Conservation (phyloP, 37 sponge, comb jelly and placozoan species). For the Halichondria panicea region DNA sequence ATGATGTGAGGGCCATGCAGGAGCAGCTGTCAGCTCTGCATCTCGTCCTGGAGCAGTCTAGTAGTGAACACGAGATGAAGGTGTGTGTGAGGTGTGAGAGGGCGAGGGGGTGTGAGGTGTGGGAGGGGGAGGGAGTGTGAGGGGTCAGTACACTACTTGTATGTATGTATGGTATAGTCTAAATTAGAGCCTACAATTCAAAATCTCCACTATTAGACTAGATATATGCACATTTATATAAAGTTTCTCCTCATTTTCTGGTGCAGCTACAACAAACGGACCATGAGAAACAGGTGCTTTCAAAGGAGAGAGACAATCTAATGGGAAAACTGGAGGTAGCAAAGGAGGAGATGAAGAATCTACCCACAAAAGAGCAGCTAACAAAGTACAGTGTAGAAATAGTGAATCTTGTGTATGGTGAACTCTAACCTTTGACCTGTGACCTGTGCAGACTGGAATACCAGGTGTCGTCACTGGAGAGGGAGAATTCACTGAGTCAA, state of each 20-base stretch:
- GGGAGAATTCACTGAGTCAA: background rate
- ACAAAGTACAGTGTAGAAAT: constrained; percentile 1
- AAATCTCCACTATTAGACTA: too few relatives aligned
- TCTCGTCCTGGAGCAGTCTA: constrained; percentile 51
- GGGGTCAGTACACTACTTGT: background rate
- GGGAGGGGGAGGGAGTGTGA: too few relatives aligned
- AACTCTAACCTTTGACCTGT: background rate
- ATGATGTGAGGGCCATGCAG: constrained; percentile 72
- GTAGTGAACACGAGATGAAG: constrained; percentile 30
- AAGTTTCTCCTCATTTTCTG: too few relatives aligned
- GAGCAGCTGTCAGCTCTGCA: constrained; percentile 71
- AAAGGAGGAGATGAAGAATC: constrained; percentile 1
- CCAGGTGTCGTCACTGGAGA: constrained; percentile 22
- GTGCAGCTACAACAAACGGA: constrained; percentile 9
- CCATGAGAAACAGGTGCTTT: constrained; percentile 24
- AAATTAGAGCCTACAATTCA: too few relatives aligned
- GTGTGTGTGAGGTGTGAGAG: too few relatives aligned
- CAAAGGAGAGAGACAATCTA: constrained; percentile 7
- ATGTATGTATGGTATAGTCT: background rate
- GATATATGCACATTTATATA: too few relatives aligned
- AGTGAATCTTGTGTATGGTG: too few relatives aligned
- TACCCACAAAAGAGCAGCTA: constrained; percentile 17
- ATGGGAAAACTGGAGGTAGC: constrained; percentile 4
- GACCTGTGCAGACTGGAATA: constrained; percentile 4
- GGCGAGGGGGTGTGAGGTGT: too few relatives aligned